These are phyloP conservation scores for Leuciscus idus DNA, from an alignment of 2,113 vertebrate genomes.

Conservation along the genomic window DNA sequence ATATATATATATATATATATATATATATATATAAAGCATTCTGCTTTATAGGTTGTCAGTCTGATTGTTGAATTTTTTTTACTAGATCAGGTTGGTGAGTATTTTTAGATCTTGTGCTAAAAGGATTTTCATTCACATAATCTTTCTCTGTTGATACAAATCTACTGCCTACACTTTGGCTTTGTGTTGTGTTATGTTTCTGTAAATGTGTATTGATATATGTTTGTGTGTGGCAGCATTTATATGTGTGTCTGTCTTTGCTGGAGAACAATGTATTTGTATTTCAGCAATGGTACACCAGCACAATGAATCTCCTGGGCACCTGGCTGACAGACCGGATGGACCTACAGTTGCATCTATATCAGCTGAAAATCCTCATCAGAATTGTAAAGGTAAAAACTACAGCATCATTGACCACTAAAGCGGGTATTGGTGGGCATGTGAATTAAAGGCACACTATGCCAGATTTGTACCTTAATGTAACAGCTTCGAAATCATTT, in stretches of 20 bases:
- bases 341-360: slow-evolving; percentile 98
- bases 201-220: slow-evolving; percentile 50
- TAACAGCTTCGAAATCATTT: too few species aligned
- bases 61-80: background rate
- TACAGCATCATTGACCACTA: background rate
- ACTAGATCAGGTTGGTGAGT: background rate
- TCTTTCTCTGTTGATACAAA: background rate
- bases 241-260: slow-evolving; percentile 57
- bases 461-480: too few species aligned
- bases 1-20: too few species aligned
- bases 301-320: slow-evolving; percentile 94
- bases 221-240: slow-evolving; percentile 45
- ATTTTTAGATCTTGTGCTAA: background rate
- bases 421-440: background rate
- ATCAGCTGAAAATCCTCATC: slow-evolving; percentile 98
- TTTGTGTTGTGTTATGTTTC: slow-evolving; percentile 14
- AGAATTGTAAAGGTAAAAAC: slow-evolving; percentile 91
- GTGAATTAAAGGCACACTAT: background rate
- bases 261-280: slow-evolving; percentile 83
- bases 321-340: slow-evolving; percentile 98
- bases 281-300: slow-evolving; percentile 99
- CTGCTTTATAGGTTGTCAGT: background rate
- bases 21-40: too few species aligned
- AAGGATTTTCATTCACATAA: slow-evolving; percentile 3
- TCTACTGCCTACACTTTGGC: background rate